Conservation (phyloP, 1,140 invertebrate genomes). For the Olivierus martensii region DNA sequence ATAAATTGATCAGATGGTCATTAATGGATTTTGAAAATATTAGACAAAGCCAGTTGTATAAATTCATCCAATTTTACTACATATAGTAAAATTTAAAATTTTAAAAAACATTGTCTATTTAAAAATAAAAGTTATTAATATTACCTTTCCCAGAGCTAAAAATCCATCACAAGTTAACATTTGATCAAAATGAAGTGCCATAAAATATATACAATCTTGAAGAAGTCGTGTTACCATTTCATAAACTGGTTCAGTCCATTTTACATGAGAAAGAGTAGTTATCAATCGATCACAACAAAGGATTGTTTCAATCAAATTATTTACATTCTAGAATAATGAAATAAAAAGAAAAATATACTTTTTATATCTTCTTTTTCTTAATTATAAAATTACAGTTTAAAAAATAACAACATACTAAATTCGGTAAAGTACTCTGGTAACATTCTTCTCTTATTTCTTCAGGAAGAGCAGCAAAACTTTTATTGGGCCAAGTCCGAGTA, state of each 20-base stretch:
- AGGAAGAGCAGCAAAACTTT: conserved; percentile 63
- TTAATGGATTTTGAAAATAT: too few relatives aligned
- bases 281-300: conserved; percentile 53
- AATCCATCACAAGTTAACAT: conserved; percentile 47
- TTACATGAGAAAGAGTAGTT: conserved; percentile 47
- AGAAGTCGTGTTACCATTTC: conserved; percentile 48
- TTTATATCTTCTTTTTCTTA: neutral
- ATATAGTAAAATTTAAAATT: too few relatives aligned
- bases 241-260: conserved; percentile 55
- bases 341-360: neutral
- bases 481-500: conserved; percentile 64
- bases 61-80: too few relatives aligned
- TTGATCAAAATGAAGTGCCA: conserved; percentile 47
- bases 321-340: conserved; percentile 32
- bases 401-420: conserved; percentile 38
- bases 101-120: too few relatives aligned
- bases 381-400: neutral
- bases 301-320: conserved; percentile 48
- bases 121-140: neutral
- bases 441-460: conserved; percentile 65
- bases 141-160: conserved; percentile 39
- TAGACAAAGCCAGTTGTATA: too few relatives aligned
- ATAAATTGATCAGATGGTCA: too few relatives aligned
- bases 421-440: conserved; percentile 60
- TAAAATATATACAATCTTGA: conserved; percentile 46